Evolutionary conservation across 2,888 invertebrate species (phyloP), one percentile per base, ranked within the genome.

Genomic region (Drosophila villosipedis): DNA sequence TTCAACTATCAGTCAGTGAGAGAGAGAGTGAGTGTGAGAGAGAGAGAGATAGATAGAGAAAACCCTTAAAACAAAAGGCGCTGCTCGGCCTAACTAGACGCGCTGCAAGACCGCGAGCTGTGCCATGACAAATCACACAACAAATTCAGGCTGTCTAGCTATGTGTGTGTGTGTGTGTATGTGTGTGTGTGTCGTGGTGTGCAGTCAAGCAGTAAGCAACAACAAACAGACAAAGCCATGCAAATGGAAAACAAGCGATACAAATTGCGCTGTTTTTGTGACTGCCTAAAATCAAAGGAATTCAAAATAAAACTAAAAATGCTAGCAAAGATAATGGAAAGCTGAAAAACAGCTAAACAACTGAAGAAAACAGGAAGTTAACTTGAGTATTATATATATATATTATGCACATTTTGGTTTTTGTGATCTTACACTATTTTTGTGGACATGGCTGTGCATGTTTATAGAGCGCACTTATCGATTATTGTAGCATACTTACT

Each of bases 401-500:
- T n/a, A n/a, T n/a, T 16, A 4, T 14, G 22, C 22, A 22, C 3
- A 16, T 2, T 16, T 9, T 49, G 1, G 1, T 14, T 14, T 3
- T 50, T 19, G 19, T 30, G 28, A n/a, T 16, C 39, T 9, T 2
- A 4, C 25, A 25, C 47, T 9, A 39, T 3, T 57, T 30, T 12
- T 39, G 3, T 57, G 57, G 57, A n/a, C 57, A 39, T 30, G 14
- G n/a, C 53, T 58, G 58, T 58, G 70, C 39, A 63, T 31, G 57
- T 50, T 58, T 59, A 52, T 33, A 64, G 35, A 58, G 64, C 73
- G 73, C 62, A 69, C 73, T 81, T 90, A 91, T 90, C 83, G 90
- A 90, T 90, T 90, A 87, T 82, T 90, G 89, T 79, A 84, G 90
- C 89, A 80, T 84, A 80, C 78, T 80, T 90, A 75, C 80, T 69